Base-by-base conservation (phyloP, 2,888 invertebrate genomes). In the Meganola albula region DNA sequence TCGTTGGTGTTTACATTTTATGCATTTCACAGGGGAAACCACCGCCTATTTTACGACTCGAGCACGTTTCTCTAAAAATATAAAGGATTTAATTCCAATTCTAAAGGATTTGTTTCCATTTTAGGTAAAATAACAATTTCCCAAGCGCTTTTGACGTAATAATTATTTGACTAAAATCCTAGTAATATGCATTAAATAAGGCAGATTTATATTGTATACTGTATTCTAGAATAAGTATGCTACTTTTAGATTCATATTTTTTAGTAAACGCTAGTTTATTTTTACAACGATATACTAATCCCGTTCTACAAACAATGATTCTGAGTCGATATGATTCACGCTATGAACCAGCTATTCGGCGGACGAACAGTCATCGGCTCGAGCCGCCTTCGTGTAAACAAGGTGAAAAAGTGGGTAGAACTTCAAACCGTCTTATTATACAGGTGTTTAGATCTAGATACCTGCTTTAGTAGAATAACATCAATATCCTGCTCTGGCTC, bases 341-440 rank as follows among this genome's bases (percentile, higher is more conserved):
- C 37, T 27, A 43, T 41, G 50, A 58, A 42, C 46, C 44, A 58
- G 44, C 43, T 37, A 37, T 58, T 61, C 47, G 34, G 31, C 41
- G 63, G 57, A 63, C 55, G 44, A 44, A 53, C 55, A 66, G 50
- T 65, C 59, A 64, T 59, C 56, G 43, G 9, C 42, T 38, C 23
- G 20, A 22, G 33, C 29, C 34, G 23, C 28, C 31, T 51, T n/a
- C 37, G 27, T 39, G 52, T 58, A 61, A 61, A 61, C 53, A 57
- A 51, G 39, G 46, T 42, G 37, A 42, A 47, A 33, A 26, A 39
- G 45, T 50, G 44, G 42, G 35, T 29, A 12, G 45, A 34, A 38
- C 50, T 45, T 48, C 16, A 5, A 16, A 16, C 4, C 16, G 16
- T 16, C 4, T 16, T 16, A 16, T 5, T 4, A 16, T 16, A 5